phyloP scores from a whole-genome alignment of 2,113 vertebrate genomes.

The Pelobates fuscus region DNA sequence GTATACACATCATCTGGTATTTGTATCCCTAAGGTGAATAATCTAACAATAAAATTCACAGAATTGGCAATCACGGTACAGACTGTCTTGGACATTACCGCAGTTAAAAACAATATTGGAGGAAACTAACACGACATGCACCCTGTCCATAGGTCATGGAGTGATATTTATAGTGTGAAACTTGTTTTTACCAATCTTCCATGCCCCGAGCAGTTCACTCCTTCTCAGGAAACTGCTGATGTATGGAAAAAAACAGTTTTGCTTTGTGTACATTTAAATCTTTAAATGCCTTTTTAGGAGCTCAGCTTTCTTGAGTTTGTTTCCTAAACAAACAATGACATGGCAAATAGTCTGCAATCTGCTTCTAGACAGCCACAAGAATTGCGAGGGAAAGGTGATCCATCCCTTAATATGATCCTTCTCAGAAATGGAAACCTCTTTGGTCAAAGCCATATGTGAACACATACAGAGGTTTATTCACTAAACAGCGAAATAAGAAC shows the following conservation, averaged over 20 bases:
- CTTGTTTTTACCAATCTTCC: background rate
- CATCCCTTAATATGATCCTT: no score
- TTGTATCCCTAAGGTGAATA: no score
- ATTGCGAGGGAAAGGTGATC: background rate
- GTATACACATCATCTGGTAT: no score
- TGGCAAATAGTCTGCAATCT: background rate
- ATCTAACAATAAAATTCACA: no score
- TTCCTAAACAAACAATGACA: background rate
- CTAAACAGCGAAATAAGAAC: no score
- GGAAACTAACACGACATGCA: no score
- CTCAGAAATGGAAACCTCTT: background rate
- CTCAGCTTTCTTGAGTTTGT: no score
- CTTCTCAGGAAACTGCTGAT: conserved; percentile 13
- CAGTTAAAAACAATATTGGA: no score
- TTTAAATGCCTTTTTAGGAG: background rate
- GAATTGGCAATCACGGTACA: no score
- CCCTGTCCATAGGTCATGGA: no score
- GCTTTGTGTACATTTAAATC: background rate
- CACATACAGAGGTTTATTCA: no score
- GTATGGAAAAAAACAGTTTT: background rate
- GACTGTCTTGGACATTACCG: no score
- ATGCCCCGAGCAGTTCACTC: background rate
- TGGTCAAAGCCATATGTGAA: background rate
- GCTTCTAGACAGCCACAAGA: background rate
- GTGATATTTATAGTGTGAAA: background rate